Evolutionary conservation across 35 echinoderm and acorn worm species (phyloP), one percentile per base, ranked within the genome.

Genomic region (Eucidaris tribuloides): DNA sequence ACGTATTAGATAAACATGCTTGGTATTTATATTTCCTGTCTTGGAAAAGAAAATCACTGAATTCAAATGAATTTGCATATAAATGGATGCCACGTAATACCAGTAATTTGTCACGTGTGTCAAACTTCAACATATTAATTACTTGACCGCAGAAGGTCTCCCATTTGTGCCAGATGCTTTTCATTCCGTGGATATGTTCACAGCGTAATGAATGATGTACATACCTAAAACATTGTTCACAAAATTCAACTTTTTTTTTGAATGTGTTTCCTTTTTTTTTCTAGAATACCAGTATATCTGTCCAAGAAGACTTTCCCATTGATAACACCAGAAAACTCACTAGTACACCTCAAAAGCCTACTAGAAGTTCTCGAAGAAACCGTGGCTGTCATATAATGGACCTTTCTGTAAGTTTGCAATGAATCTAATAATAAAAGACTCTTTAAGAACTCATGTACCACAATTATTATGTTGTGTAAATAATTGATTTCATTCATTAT

Each of bases 261-360:
- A 52, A 11, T 52, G 9, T 52, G 9, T 52, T 52, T 52, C 9
- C n/a, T 11, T n/a, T 52, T 52, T 11, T 52, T 52, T 9, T 52
- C 48, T n/a, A 52, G 48, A 52, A 52, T 52, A n/a, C 9, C 48
- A 52, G 48, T 52, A 9, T 52, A 9, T n/a, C n/a, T 52, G n/a
- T 52, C 48, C 48, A 11, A n/a, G 9, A 52, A 52, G 9, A n/a
- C 48, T n/a, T 52, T 52, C n/a, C 9, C 9, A 52, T 19, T 9
- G 68, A 36, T 13, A 44, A 74, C 22, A 20, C 68, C 23, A 5
- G 3, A 1, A 58, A 49, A 44, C 33, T 57, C 44, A 84, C 82
- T 31, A 84, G 82, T 28, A 84, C 82, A 86, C 84, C 71, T 46
- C 84, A 86, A 40, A 86, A 58, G 45, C 28, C 52, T 20, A 54